A percentile compares a stretch with the other conserved stretches of the same genome.
Conservation (phyloP, 1,140 invertebrate species). For the Drosophila jambulina region DNA sequence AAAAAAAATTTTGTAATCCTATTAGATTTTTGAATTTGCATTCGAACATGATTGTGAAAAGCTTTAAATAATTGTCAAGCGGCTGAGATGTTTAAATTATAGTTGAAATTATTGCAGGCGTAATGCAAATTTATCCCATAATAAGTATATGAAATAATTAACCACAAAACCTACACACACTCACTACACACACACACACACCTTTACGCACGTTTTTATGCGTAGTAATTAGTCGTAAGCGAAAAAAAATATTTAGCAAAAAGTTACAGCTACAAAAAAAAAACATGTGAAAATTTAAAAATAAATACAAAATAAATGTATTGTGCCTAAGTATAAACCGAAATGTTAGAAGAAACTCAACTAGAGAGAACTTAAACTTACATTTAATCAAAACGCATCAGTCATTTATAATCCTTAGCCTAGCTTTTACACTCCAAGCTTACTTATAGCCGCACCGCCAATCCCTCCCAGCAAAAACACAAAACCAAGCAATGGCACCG, state of each 20-base stretch:
- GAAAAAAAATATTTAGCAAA: constrained; percentile 66
- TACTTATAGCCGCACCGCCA: constrained; percentile 28
- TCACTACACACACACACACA: constrained; percentile 36
- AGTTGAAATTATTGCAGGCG: constrained; percentile 66
- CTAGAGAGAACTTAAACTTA: constrained; percentile 40
- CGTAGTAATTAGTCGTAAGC: constrained; percentile 67
- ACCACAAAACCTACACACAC: constrained; percentile 46
- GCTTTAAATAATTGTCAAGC: constrained; percentile 74
- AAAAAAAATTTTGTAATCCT: constrained; percentile 40
- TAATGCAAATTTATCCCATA: constrained; percentile 63
- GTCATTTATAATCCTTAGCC: constrained; percentile 61
- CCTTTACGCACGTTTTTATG: constrained; percentile 72
- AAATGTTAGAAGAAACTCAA: constrained; percentile 46
- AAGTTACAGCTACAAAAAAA: constrained; percentile 32
- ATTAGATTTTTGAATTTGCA: constrained; percentile 63
- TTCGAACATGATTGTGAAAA: constrained; percentile 73
- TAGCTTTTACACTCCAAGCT: constrained; percentile 60
- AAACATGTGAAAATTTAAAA: constrained; percentile 46
- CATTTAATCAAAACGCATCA: constrained; percentile 55
- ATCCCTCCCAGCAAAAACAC: background rate
- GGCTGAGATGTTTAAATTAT: constrained; percentile 76
- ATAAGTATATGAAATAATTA: constrained; percentile 47
- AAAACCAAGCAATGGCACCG: constrained; percentile 63
- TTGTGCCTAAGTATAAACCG: constrained; percentile 78
- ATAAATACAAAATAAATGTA: constrained; percentile 72